Evolutionary conservation across 2,888 invertebrate species (phyloP).

Genomic region (Esperia sulphurella): DNA sequence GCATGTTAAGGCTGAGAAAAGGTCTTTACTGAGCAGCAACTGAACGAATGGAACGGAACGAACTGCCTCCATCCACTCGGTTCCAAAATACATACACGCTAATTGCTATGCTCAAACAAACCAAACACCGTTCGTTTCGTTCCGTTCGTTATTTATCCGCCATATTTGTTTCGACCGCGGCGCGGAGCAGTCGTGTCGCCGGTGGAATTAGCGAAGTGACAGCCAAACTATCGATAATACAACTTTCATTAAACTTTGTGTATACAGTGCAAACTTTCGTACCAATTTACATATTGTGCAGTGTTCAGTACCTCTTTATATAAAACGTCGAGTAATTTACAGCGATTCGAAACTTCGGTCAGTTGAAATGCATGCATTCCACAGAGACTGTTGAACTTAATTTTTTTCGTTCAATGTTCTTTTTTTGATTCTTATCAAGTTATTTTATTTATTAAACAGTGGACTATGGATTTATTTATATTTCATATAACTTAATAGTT

Average conservation of each 20-base stretch:
- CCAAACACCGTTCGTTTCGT: slow-evolving; percentile 20
- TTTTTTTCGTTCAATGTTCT: slow-evolving; percentile 57
- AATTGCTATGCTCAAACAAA: background rate
- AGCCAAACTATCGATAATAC: slow-evolving; percentile 53
- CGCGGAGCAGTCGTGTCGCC: slow-evolving; percentile 35
- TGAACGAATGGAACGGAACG: background rate
- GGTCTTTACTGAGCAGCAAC: too few species aligned
- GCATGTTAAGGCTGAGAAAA: too few species aligned
- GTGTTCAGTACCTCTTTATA: slow-evolving; percentile 27
- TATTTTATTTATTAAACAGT: slow-evolving; percentile 40
- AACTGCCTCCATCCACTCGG: slow-evolving; percentile 8
- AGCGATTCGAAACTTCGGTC: slow-evolving; percentile 38
- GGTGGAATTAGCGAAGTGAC: slow-evolving; percentile 56
- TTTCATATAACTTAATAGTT: slow-evolving; percentile 24
- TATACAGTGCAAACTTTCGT: slow-evolving; percentile 28
- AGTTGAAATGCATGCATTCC: slow-evolving; percentile 75
- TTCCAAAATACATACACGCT: slow-evolving; percentile 10
- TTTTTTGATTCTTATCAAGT: slow-evolving; percentile 63
- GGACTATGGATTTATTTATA: slow-evolving; percentile 33
- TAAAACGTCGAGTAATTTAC: slow-evolving; percentile 15
- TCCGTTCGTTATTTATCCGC: slow-evolving; percentile 36
- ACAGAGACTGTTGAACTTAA: slow-evolving; percentile 72
- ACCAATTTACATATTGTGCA: slow-evolving; percentile 37
- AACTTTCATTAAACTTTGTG: slow-evolving; percentile 53
- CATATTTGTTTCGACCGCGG: slow-evolving; percentile 63